Base-by-base conservation (phyloP, 2,113 vertebrate species). In the Leptocoma aspasia region DNA sequence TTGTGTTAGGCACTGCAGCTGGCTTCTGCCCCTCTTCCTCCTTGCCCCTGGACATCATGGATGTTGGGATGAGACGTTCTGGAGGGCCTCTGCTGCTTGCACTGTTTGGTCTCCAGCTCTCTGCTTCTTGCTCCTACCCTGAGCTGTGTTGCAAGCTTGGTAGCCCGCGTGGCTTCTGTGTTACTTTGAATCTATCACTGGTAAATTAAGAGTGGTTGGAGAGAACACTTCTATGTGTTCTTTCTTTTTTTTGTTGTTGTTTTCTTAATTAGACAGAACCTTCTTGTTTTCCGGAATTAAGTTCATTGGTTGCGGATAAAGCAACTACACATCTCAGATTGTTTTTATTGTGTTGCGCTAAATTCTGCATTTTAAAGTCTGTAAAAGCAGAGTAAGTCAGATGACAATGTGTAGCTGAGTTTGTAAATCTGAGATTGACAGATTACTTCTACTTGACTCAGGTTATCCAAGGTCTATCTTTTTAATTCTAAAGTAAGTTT, bases 401-500 rank as follows among this genome's bases (percentile, higher is more conserved):
- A 17, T 59, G 63, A 54, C 30, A 4, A 1, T 72, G 82, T 86
- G 11, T 65, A 53, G 15, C 26, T 21, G 5, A 65, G 7, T 50
- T 53, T 82, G 1, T 57, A 91, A 89, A 4, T 70, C 60, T 44
- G 54, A 94, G 39, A 41, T 30, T 70, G 21, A 39, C 50, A 39
- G 21, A 45, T 75, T 13, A 21, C 11, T 70, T 81, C 11, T 73
- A 6, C 56, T 72, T 79, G 72, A 66, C 39, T 63, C 19, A 37
- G 7, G n/a, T 71, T 89, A 83, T 45, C 37, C 22, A 39, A 78
- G 31, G 18, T 82, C 41, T 83, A 4, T 63, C 23, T 82, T 91
- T 89, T 59, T 56, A 42, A 70, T 77, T 84, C 76, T 96, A 54
- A 87, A 88, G 47, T 30, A 41, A 71, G 13, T 56, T 88, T 49